These are phyloP conservation scores for Selene dorsalis DNA, from an alignment of 2,797 vertebrate genomes.

Conservation along the genomic window DNA sequence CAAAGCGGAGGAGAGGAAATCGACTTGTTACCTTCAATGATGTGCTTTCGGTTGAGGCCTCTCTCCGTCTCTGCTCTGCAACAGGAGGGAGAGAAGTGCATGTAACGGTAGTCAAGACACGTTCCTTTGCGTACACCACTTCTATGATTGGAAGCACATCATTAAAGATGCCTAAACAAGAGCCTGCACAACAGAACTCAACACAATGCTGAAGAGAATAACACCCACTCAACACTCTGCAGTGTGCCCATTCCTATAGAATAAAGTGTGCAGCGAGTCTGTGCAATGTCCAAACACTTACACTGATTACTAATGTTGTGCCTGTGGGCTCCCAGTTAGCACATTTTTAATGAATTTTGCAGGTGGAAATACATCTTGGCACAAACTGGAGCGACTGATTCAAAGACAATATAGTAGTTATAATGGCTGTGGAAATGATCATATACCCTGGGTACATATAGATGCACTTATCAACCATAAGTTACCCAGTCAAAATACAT, in stretches of 20 bases:
- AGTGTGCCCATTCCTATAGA: constrained; percentile 32
- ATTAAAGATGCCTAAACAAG: constrained; percentile 39
- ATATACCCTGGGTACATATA: neutral
- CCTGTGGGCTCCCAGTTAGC: neutral
- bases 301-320: constrained; percentile 8
- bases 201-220: constrained; percentile 40
- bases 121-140: neutral
- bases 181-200: constrained; percentile 33
- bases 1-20: constrained; percentile 55
- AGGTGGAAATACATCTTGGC: neutral
- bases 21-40: constrained; percentile 92
- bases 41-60: constrained; percentile 97
- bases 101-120: constrained; percentile 30
- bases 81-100: constrained; percentile 45
- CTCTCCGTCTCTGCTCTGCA: constrained; percentile 96
- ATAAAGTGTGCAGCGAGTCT: constrained; percentile 35
- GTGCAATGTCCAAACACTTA: constrained; percentile 22
- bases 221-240: constrained; percentile 43
- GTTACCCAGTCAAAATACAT: neutral
- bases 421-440: neutral
- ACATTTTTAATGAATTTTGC: neutral
- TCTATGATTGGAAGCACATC: constrained; percentile 16
- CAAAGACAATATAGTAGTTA: too few relatives aligned
- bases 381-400: constrained; percentile 5
- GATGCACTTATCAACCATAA: neutral